Base-by-base conservation (phyloP, 2,797 vertebrate genomes). In the Spondyliosoma cantharus region DNA sequence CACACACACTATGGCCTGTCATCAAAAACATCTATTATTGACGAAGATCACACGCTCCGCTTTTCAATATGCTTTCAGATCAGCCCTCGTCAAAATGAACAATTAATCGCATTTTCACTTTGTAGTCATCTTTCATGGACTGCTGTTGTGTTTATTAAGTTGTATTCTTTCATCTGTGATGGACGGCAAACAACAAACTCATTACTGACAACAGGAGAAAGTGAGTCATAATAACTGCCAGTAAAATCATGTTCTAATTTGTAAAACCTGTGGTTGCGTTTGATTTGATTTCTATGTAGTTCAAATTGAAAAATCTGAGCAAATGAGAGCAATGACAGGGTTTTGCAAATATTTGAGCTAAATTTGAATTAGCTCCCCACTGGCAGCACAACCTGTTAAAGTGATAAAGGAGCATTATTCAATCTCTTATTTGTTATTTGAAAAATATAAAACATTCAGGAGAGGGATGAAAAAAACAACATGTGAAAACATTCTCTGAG, bases 191-290 rank as follows among this genome's bases (percentile, higher is more conserved):
- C 87, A 63, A 68, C 32, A 57, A 69, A 64, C 24, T 84, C 73
- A 81, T 84, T 61, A 74, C 65, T 48, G 59, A 81, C 76, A 88
- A 78, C 78, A 62, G 77, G 72, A 85, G 75, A 79, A 63, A 74
- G 76, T 48, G 64, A 85, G 57, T 78, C 54, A 67, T 20, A 77
- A 79, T 71, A 84, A 85, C 78, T 74, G 69, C 66, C 66, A 74
- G 59, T 71, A 74, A 84, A 89, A 84, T 80, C 62, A 59, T 53
- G 71, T 68, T 71, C 13, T 79, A 82, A 82, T 86, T 86, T 80
- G 53, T 81, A 67, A 83, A 82, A 80, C 52, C 69, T 74, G 74
- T 46, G 59, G 79, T 79, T 64, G 52, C 66, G 74, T 87, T 87
- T 78, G n/a, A 82, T 86, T 82, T 78, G 46, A 87, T 83, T 89